Evolutionary conservation across 2,797 vertebrate species (phyloP).

Genomic region (Pseudotriccus pelzelni): DNA sequence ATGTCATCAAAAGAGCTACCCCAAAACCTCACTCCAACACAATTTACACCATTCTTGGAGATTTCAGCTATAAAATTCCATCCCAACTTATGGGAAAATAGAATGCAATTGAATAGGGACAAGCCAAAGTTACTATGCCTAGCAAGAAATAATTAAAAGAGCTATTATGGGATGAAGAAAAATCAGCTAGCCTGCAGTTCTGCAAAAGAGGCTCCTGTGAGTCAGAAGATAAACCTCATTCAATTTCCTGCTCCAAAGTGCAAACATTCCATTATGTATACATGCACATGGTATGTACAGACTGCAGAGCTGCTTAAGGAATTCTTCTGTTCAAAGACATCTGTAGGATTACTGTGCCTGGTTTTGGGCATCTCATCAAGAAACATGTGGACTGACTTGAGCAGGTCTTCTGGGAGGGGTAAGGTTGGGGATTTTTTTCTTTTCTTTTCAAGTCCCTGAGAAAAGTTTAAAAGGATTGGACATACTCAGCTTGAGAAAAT

Average conservation of each 20-base stretch:
- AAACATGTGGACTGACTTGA: not conserved
- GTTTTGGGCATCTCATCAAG: not conserved
- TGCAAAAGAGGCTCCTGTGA: not conserved
- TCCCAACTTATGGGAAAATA: not conserved
- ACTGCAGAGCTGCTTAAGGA: not conserved
- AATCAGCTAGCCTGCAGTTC: not conserved
- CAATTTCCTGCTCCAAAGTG: not conserved
- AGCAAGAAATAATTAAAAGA: not conserved
- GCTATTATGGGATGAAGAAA: not conserved
- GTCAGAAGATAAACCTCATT: not conserved
- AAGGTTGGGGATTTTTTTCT: fast-evolving
- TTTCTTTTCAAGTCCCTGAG: not conserved
- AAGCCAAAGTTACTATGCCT: not conserved
- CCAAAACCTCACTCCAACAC: not conserved
- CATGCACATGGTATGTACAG: not conserved
- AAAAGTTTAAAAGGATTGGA: not conserved
- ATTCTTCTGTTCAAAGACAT: not conserved
- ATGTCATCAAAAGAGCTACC: not conserved
- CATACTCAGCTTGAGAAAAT: not conserved
- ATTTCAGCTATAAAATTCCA: slow-evolving; percentile 3
- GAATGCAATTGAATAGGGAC: not conserved
- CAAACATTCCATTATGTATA: not conserved
- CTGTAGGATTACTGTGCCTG: not conserved
- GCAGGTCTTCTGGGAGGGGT: not conserved
- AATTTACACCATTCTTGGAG: not conserved